A percentile compares a stretch with the other conserved stretches of the same genome.
Evolutionary conservation across 2,888 invertebrate species (phyloP).

Genomic region (Acanthosepion pharaonis): DNA sequence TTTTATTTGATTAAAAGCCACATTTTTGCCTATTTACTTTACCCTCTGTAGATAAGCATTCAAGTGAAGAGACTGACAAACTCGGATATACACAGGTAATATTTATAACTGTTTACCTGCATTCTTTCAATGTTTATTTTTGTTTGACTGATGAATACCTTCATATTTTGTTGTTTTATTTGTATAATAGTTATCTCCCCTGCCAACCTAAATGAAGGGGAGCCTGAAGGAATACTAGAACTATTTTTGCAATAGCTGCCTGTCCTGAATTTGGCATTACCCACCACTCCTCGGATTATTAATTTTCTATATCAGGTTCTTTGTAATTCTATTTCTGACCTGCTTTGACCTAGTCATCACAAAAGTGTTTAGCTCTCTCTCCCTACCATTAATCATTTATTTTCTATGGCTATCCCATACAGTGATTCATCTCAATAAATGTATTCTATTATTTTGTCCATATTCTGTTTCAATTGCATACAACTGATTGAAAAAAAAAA

Average conservation of each 20-base stretch:
- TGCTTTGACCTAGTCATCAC: background rate
- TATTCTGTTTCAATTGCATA: no score
- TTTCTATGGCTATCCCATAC: no score
- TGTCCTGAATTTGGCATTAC: background rate
- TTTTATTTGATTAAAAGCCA: background rate
- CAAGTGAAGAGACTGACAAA: background rate
- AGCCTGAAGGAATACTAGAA: background rate
- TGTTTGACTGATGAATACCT: background rate
- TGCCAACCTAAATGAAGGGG: background rate
- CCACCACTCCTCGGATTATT: background rate
- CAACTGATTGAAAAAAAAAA: no score
- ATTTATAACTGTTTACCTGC: background rate
- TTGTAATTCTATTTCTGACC: background rate
- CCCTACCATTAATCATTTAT: background rate
- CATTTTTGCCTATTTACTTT: background rate
- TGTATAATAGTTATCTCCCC: background rate
- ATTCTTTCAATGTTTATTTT: conserved; percentile 20
- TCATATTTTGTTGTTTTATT: background rate
- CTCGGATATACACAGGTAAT: background rate
- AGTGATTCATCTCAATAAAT: no score
- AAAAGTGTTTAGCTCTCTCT: background rate
- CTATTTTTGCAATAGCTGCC: background rate
- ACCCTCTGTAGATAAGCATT: background rate
- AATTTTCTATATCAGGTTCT: background rate
- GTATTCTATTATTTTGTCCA: no score